Base-by-base conservation (phyloP, 2,888 invertebrate species). In the Hirudinaria manillensis region DNA sequence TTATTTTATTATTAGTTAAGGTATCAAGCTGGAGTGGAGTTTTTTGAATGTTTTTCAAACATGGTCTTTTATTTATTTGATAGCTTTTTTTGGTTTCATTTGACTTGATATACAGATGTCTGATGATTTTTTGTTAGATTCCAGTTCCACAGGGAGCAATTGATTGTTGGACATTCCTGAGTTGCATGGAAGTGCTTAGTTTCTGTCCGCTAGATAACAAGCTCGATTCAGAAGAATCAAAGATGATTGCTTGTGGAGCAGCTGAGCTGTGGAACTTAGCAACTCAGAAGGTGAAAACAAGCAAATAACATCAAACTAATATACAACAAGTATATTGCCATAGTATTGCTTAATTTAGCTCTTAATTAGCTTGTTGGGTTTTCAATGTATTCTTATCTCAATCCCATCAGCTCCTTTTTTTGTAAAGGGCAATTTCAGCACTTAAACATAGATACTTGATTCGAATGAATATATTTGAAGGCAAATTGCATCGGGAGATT, bases 151-250 rank as follows among this genome's bases (percentile, higher is more conserved):
- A 90, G 29, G 96, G 96, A 55, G 92, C 94, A 0, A 88, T 93
- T 1, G 90, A 92, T 51, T 94, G 94, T 83, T 97, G 96, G 96
- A 90, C 94, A 76, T 93, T 94, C 82, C 89, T 96, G 0, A 94
- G 93, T 77, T 92, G 93, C 77, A 88, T 94, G 77, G 95, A 96
- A 86, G 92, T 94, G 0, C 86, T 96, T 74, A 89, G 92, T 72
- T 90, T 91, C 0, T 93, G 93, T 80, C 32, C 34, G 13, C 68
- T 36, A 1, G 68, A 68, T 32, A 68, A 68, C 68, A 68, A 68
- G 34, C 6, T 68, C 21, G 61, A 61, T 27, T 61, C 61, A 29
- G 61, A 61, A 27, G 61, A 61, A 24, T 61, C 61, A 7, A 24
- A 29, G 29, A 29, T 29, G 24, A 61, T 61, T 24, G 61, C 61